Percentiles rank a stretch among this genome's conserved stretches.
Conservation (phyloP, 2,113 vertebrate genomes). For the Aldabrachelys gigantea region DNA sequence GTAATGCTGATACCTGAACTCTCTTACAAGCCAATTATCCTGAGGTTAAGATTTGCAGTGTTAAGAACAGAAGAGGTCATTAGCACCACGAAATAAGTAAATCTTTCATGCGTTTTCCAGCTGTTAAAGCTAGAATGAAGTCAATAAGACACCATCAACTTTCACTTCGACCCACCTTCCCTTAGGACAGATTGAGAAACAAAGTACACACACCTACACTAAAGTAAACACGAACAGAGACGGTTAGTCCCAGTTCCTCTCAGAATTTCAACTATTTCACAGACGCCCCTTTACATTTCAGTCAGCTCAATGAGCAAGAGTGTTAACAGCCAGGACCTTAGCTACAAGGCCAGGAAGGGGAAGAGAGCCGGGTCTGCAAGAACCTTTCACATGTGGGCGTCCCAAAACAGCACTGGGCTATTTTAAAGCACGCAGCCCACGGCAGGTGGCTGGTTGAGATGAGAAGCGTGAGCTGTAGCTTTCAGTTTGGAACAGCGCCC, state of each 20-base stretch:
- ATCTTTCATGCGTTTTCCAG: background rate
- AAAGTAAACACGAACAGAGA: background rate
- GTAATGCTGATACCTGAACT: background rate
- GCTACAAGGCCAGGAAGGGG: background rate
- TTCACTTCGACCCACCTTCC: background rate
- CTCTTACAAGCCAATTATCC: background rate
- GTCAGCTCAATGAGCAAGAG: background rate
- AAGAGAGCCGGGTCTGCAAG: background rate
- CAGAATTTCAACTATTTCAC: background rate
- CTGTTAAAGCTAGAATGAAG: slow-evolving; percentile 18
- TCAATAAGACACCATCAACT: background rate
- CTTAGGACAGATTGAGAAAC: background rate
- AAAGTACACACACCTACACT: background rate
- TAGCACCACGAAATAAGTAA: slow-evolving; percentile 4
- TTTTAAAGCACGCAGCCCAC: background rate
- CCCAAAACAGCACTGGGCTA: too few relatives aligned
- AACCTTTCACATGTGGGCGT: background rate
- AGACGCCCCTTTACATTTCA: background rate
- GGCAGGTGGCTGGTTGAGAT: background rate
- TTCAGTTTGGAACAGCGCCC: background rate
- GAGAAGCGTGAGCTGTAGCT: background rate
- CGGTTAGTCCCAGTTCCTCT: background rate
- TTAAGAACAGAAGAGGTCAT: background rate
- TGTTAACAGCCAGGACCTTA: background rate
- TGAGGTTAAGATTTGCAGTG: background rate